Evolutionary conservation across 1,140 invertebrate species (phyloP).

Genomic region (Panagrolaimus sp.): DNA sequence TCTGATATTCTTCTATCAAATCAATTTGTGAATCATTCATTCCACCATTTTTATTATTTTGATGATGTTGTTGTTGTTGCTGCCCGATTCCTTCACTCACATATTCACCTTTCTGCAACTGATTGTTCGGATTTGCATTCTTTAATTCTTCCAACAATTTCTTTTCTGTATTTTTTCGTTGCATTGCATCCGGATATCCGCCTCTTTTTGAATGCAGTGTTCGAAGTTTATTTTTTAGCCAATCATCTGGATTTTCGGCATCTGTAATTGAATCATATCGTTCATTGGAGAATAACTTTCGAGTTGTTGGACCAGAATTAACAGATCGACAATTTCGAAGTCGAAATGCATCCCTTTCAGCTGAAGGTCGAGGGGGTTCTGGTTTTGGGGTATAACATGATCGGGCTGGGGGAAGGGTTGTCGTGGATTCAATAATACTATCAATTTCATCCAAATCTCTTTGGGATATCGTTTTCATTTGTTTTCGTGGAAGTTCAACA

Average conservation of each 20-base stretch:
- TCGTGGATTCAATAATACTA: conserved; percentile 3
- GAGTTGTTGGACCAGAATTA: conserved; percentile 4
- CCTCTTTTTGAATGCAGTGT: conserved; percentile 46
- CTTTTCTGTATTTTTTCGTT: conserved; percentile 5
- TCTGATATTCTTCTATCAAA: conserved; percentile 48
- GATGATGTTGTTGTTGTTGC: neutral
- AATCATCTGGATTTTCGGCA: conserved; percentile 47
- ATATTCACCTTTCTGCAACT: conserved; percentile 20
- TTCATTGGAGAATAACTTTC: conserved; percentile 40
- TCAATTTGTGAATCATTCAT: conserved; percentile 23
- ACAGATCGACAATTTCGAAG: conserved; percentile 25
- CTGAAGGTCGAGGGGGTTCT: conserved; percentile 14
- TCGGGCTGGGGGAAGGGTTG: neutral
- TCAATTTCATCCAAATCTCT: conserved; percentile 24
- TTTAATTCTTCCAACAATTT: conserved; percentile 27
- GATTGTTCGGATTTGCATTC: conserved; percentile 30
- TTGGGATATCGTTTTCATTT: conserved; percentile 35
- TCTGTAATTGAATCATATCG: conserved; percentile 42
- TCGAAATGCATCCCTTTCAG: conserved; percentile 17
- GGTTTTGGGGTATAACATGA: conserved; percentile 25
- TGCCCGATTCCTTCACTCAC: neutral
- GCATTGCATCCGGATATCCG: neutral
- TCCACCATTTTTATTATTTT: neutral
- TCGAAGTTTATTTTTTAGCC: conserved; percentile 49
- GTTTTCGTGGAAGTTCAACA: conserved; percentile 37